Evolutionary conservation across 37 sponge, comb jelly and placozoan species (phyloP).

Genomic region (Tethya wilhelma): DNA sequence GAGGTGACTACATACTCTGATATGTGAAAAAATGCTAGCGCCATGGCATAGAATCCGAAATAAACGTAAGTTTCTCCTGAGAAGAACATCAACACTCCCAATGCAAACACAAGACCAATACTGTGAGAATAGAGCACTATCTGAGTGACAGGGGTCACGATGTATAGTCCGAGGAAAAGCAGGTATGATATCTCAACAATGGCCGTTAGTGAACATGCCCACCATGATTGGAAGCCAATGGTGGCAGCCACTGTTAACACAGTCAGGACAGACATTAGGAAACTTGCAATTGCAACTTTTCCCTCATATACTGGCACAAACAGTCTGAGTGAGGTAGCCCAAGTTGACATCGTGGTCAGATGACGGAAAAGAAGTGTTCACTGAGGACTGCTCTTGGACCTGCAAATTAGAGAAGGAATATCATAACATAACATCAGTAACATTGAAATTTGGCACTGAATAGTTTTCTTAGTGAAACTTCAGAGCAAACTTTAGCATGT

Average conservation of each 20-base stretch:
- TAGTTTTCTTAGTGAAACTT: too few relatives aligned
- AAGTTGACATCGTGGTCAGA: too few relatives aligned
- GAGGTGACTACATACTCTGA: slow-evolving; percentile 94
- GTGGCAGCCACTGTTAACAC: neutral
- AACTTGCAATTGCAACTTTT: slow-evolving; percentile 30
- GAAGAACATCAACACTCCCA: slow-evolving; percentile 17
- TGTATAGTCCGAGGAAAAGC: neutral
- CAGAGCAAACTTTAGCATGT: too few relatives aligned
- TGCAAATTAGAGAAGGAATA: too few relatives aligned
- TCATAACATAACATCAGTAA: too few relatives aligned
- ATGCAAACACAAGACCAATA: slow-evolving; percentile 45
- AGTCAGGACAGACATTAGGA: slow-evolving; percentile 9
- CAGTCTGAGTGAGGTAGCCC: too few relatives aligned
- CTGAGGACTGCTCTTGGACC: too few relatives aligned
- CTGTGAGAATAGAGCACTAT: slow-evolving; percentile 32
- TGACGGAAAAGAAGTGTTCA: too few relatives aligned
- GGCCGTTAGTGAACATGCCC: neutral
- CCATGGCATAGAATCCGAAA: slow-evolving; percentile 78
- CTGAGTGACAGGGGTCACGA: neutral
- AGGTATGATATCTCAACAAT: neutral
- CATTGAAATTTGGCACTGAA: too few relatives aligned
- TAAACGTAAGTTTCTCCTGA: slow-evolving; percentile 13
- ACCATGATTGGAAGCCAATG: too few relatives aligned
- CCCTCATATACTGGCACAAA: slow-evolving; percentile 23
- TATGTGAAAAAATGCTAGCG: slow-evolving; percentile 88